A percentile compares a stretch with the other conserved stretches of the same genome.
Conservation (phyloP, 1,140 invertebrate genomes). For the Monomorium pharaonis region DNA sequence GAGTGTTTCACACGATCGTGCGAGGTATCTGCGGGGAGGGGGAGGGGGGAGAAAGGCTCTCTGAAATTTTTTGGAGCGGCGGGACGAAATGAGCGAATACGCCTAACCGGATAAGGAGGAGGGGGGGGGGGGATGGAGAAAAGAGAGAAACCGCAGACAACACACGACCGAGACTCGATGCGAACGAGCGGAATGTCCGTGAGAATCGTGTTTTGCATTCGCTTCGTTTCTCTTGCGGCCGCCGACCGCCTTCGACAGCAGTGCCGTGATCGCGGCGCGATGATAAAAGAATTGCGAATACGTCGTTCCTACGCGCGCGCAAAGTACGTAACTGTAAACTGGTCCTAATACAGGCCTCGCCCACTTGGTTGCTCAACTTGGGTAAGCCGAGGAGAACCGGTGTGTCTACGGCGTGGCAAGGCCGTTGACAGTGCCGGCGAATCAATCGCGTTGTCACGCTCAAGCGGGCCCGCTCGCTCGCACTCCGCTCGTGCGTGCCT, state of each 20-base stretch:
- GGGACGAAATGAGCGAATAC: not conserved
- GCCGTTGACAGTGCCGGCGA: constrained; percentile 62
- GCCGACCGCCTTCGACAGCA: not conserved
- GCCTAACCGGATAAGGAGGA: not conserved
- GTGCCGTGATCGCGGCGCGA: not conserved
- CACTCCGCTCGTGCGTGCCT: constrained; percentile 55
- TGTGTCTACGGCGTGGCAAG: constrained; percentile 60
- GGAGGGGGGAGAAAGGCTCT: too few relatives aligned
- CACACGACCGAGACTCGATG: not conserved
- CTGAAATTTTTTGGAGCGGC: not conserved
- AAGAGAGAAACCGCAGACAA: not conserved
- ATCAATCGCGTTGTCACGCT: constrained; percentile 70
- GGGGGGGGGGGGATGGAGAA: too few relatives aligned
- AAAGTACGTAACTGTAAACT: constrained; percentile 68
- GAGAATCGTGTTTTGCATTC: not conserved
- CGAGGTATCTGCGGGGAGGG: not conserved
- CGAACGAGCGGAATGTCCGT: not conserved
- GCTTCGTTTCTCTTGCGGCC: not conserved
- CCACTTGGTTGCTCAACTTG: constrained; percentile 69
- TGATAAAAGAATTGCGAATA: constrained; percentile 31
- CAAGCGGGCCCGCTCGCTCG: constrained; percentile 31
- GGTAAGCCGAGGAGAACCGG: constrained; percentile 66
- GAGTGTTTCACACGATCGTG: not conserved
- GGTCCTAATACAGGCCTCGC: constrained; percentile 66
- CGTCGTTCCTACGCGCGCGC: not conserved